Conservation (phyloP, 2,888 invertebrate genomes). For the Rhyacophila evoluta region DNA sequence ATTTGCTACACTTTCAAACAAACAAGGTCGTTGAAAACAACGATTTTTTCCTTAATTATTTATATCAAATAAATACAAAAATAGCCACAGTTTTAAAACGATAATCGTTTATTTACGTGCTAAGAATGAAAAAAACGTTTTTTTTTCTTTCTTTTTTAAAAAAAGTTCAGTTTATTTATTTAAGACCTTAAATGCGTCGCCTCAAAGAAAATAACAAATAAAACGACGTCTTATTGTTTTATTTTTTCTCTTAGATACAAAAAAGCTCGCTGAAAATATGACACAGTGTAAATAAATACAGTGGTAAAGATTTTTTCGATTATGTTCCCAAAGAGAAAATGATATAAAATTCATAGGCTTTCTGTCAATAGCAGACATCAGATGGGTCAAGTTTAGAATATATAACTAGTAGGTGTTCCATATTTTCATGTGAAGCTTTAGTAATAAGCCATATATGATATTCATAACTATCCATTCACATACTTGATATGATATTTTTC, state of each 20-base stretch:
- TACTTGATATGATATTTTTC: no score
- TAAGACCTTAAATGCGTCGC: background rate
- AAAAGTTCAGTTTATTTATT: background rate
- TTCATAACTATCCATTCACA: no score
- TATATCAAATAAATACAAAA: background rate
- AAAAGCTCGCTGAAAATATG: background rate
- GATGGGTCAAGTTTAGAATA: background rate
- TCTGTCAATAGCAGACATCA: background rate
- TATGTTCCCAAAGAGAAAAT: background rate
- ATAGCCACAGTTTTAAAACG: background rate
- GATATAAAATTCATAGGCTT: background rate
- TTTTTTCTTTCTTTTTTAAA: background rate
- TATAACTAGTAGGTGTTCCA: background rate
- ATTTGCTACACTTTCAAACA: background rate
- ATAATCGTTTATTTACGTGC: conserved; percentile 8
- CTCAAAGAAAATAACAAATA: background rate
- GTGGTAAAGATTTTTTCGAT: conserved; percentile 2
- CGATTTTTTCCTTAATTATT: background rate
- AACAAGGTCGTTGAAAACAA: background rate
- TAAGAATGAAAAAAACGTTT: background rate
- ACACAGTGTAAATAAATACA: background rate
- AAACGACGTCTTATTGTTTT: background rate
- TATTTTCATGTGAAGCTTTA: no score
- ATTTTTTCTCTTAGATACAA: background rate
- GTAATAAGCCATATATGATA: no score